Evolutionary conservation across 2,888 invertebrate species (phyloP), one percentile per base, ranked within the genome.

Genomic region (Helleia helle): DNA sequence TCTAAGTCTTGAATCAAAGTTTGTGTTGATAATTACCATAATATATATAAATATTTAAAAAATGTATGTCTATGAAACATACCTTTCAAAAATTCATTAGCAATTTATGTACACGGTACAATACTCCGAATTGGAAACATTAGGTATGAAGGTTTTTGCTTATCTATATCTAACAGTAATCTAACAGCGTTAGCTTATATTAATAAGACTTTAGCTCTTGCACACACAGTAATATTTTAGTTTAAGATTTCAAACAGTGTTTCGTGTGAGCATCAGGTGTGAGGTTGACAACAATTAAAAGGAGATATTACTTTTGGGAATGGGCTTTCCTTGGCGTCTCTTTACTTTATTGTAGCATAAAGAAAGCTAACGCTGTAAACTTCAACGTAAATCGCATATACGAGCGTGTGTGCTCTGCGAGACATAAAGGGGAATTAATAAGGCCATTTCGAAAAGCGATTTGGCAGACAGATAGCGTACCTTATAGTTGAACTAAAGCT

Each of bases 361-460:
- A 84, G 83, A 80, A 81, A 71, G 68, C 67, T 64, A 65, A 62
- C 64, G 68, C 52, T 71, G 65, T 75, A 74, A 76, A 77, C 58
- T 69, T 57, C 63, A 59, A 66, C 67, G 62, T 71, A 72, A 74
- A 76, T 71, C 69, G 72, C 64, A 69, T 67, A 69, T 65, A 70
- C 63, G 60, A 50, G 51, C 66, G 63, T 63, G 56, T 76, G 71
- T 71, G 75, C 66, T 58, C 59, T 55, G 49, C 54, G 56, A 65
- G 65, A 76, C 71, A 69, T 80, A 75, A 80, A 80, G 62, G 71
- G 65, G 77, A 77, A 83, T 84, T 84, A 84, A 84, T 81, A 83
- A 77, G 79, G 63, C 74, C 55, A 76, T 83, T 81, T 58, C 67
- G 65, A 49, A 58, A 54, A 73, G 61, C 72, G 73, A 75, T 79